Base-by-base conservation (phyloP, 2,888 invertebrate genomes). In the Parthenolecanium corni region DNA sequence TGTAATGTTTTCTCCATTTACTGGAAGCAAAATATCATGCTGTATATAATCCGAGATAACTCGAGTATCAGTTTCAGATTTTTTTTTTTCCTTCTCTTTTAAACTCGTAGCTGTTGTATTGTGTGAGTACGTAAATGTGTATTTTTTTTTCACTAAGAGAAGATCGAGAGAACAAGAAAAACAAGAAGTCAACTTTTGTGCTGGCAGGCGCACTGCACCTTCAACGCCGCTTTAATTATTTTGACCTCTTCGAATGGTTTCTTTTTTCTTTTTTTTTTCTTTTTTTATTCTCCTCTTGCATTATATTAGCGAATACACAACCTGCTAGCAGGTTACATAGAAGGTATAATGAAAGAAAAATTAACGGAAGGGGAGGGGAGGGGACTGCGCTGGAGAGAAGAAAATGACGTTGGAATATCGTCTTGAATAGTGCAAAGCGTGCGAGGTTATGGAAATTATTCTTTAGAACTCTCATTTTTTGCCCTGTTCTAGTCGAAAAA, bases 201-300 rank as follows among this genome's bases (percentile, higher is more conserved):
- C 51, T 61, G 9, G 23, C 21, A 49, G 36, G 36, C 47, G 49
- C 36, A 58, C 51, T 21, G n/a, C 61, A 61, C 51, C 61, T 61
- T 61, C 51, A 49, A 61, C 61, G n/a, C 24, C 61, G n/a, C 24
- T 61, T 40, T 61, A 51, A 61, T 61, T 61, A 61, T 61, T 61
- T 51, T 24, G 61, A 61, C 61, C 61, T 61, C 61, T 61, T 52
- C n/a, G 36, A 52, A 52, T 31, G n/a, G 14, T 20, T 25, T 4
- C n/a, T 52, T 31, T 23, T 52, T 21, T 23, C 21, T 21, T 21
- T 23, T 24, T 51, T 47, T 3, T 18, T 18, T 2, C 3, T 14
- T 47, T 47, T 18, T 47, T 18, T 16, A 18, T 16, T 47, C 12
- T 47, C 3, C n/a, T 51, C 24, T 23, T 23, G 46, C 20, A 5